phyloP scores from a whole-genome alignment of 2,113 vertebrate genomes.

The Ciconia boyciana region DNA sequence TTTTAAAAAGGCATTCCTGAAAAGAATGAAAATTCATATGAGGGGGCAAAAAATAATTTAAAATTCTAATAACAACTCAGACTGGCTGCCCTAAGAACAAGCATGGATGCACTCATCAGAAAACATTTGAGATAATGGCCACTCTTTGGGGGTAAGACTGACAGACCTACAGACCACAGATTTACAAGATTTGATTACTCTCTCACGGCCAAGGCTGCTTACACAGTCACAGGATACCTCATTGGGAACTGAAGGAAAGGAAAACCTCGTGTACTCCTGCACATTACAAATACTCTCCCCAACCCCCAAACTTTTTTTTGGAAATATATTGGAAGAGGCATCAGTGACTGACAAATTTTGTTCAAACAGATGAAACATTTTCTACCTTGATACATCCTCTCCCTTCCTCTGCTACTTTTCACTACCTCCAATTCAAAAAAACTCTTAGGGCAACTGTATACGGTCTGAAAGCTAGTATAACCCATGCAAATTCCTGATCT shows the following conservation, averaged over 20 bases:
- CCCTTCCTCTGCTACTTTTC: neutral
- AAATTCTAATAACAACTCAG: neutral
- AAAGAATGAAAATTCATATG: neutral
- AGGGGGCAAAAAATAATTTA: neutral
- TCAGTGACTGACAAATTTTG: neutral
- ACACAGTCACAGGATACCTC: neutral
- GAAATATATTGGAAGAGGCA: neutral
- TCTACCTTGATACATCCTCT: neutral
- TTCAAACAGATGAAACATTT: neutral
- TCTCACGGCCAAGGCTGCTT: neutral
- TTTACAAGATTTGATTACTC: neutral
- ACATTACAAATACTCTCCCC: neutral
- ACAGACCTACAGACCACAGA: neutral
- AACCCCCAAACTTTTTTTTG: neutral
- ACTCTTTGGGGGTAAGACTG: neutral
- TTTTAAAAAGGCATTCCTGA: neutral
- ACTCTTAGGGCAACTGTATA: neutral
- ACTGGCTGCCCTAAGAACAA: neutral
- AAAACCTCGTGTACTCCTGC: fast-evolving
- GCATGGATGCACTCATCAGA: neutral
- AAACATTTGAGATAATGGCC: neutral
- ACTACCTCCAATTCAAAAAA: neutral
- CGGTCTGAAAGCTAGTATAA: neutral
- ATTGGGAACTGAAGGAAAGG: neutral
- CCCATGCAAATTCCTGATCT: neutral